These are phyloP conservation scores for Sparus aurata DNA, from an alignment of 2,797 vertebrate genomes.

Conservation along the genomic window DNA sequence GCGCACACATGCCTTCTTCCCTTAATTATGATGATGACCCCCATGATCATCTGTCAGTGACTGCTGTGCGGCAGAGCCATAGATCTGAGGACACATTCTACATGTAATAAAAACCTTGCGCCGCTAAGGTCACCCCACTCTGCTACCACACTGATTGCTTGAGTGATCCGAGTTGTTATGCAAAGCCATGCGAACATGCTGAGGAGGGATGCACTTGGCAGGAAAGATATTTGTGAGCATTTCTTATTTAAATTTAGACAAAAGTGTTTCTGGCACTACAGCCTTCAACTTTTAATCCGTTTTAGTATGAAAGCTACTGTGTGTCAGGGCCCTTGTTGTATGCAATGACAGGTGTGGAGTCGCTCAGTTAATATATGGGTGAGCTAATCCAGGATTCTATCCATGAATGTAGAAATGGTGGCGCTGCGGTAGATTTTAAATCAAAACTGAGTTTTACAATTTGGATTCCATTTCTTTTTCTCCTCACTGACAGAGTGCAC, in stretches of 20 bases:
- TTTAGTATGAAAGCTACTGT: neutral
- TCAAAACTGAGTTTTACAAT: neutral
- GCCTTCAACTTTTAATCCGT: slow-evolving; percentile 3
- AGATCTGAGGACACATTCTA: slow-evolving; percentile 3
- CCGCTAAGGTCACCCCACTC: slow-evolving; percentile 13
- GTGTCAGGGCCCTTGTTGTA: neutral
- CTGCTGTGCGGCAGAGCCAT: slow-evolving; percentile 10
- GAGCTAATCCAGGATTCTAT: slow-evolving; percentile 13
- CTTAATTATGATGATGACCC: slow-evolving; percentile 46
- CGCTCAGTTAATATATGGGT: slow-evolving; percentile 9
- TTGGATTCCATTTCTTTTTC: neutral
- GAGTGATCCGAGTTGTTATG: slow-evolving; percentile 22
- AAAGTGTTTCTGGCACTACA: neutral
- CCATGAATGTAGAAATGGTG: neutral
- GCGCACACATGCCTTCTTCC: slow-evolving; percentile 32
- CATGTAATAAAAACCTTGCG: neutral
- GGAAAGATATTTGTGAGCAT: neutral
- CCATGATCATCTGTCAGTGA: slow-evolving; percentile 38
- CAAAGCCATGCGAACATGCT: neutral
- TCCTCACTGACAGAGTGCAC: neutral
- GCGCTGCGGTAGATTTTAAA: neutral
- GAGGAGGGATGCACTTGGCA: neutral
- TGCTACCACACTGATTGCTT: slow-evolving; percentile 21
- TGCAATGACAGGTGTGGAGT: slow-evolving; percentile 4
- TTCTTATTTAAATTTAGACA: neutral